Base-by-base conservation (phyloP, 2,113 vertebrate genomes). In the Anhinga rufa region DNA sequence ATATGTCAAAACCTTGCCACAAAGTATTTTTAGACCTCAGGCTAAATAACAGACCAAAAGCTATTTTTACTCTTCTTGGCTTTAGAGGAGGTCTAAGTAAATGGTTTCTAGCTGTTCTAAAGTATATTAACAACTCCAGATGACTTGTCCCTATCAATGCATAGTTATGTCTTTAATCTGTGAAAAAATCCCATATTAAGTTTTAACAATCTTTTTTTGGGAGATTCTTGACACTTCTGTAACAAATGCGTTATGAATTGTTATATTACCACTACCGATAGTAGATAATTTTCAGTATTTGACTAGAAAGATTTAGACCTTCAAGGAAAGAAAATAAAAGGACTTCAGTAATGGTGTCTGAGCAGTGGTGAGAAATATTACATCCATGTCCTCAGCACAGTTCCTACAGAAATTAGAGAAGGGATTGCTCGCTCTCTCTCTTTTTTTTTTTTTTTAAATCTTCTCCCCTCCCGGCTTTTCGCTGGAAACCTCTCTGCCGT, bases 61-160 rank as follows among this genome's bases (percentile, higher is more conserved):
- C 49, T 88, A 20, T 94, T 93, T 97, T 97, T 86, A 79, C 60
- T 88, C 36, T 89, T 94, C 54, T 61, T 26, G 3, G 17, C 57
- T 36, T 96, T 83, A 82, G 31, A 44, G 68, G 68, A 97, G 65
- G 88, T 94, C 83, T 95, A 78, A 93, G 52, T 91, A 97, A 97
- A 82, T 92, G 14, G 72, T 78, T 96, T 96, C 54, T 84, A 95
- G 83, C 57, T 44, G 8, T 87, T 96, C 86, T 85, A 77, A 96
- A 97, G 76, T 44, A 40, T 90, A 88, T 88, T 96, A 93, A 88
- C 58, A 88, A 88, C 72, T 78, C 69, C 81, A 95, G 36, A 60
- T 64, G 44, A 58, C 49, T 91, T 93, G 31, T 86, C 29, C 21
- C 52, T 93, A 86, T 92, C 65, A 90, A 57, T 90, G 60, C 70